Percentiles rank a stretch among this genome's conserved stretches.
phyloP scores from a whole-genome alignment of 2,797 vertebrate species.

The Peromyscus nudipes region DNA sequence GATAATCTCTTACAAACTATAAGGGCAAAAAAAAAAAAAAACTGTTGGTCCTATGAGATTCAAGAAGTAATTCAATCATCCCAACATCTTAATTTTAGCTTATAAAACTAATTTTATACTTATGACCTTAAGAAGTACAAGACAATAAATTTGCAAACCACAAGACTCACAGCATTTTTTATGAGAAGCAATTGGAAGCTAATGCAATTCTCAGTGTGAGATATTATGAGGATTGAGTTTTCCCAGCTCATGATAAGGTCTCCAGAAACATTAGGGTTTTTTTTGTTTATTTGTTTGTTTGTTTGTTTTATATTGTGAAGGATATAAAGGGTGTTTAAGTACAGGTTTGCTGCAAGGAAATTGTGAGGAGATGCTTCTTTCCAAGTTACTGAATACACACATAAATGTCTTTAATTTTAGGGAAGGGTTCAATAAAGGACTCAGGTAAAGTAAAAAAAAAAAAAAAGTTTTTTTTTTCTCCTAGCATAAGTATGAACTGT shows the following conservation, averaged over 20 bases:
- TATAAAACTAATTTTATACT: neutral
- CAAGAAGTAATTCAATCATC: neutral
- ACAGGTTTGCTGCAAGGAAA: slow-evolving; percentile 8
- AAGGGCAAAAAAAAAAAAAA: neutral
- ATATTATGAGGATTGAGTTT: slow-evolving; percentile 30
- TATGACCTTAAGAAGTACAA: neutral
- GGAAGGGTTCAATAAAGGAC: neutral
- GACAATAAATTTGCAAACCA: neutral
- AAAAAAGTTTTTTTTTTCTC: slow-evolving; percentile 6
- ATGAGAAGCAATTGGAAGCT: slow-evolving; percentile 2
- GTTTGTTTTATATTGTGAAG: neutral
- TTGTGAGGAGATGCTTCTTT: neutral
- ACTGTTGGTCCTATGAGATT: neutral
- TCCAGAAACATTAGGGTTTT: neutral
- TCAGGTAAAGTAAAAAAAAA: neutral
- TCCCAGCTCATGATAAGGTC: neutral
- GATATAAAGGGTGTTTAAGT: neutral
- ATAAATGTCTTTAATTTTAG: neutral
- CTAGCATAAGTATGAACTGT: slow-evolving; percentile 7
- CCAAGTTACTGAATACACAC: neutral
- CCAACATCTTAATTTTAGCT: neutral
- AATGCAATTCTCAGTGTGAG: neutral
- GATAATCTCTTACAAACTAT: neutral
- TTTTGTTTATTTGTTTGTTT: neutral
- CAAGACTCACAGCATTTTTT: neutral